Conservation (phyloP, 2,888 invertebrate species). For the Nephrocerus scutellatus region DNA sequence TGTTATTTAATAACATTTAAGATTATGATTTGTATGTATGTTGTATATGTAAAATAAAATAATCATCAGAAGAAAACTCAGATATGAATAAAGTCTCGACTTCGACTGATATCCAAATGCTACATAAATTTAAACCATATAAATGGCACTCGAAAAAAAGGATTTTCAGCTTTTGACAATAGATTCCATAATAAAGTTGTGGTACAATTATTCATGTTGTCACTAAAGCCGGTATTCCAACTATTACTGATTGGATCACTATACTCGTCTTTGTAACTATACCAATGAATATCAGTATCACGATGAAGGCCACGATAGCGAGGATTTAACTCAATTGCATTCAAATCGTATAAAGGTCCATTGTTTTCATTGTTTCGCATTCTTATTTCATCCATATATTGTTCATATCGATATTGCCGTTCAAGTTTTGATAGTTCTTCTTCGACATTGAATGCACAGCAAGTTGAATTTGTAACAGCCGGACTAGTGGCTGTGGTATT, state of each 20-base stretch:
- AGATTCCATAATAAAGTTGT: slow-evolving; percentile 34
- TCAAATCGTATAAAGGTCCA: slow-evolving; percentile 18
- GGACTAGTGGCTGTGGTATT: slow-evolving; percentile 7
- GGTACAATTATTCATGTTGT: slow-evolving; percentile 25
- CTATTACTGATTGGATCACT: too few relatives aligned
- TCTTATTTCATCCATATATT: slow-evolving; percentile 28
- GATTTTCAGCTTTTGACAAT: slow-evolving; percentile 29
- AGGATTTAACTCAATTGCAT: slow-evolving; percentile 14
- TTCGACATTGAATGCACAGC: slow-evolving; percentile 35
- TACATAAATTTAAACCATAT: slow-evolving; percentile 36
- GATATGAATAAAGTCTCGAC: neutral
- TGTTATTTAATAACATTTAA: too few relatives aligned
- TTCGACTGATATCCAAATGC: neutral
- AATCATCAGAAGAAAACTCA: too few relatives aligned
- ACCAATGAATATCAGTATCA: slow-evolving; percentile 26
- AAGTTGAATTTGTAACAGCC: slow-evolving; percentile 24
- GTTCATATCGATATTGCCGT: slow-evolving; percentile 34
- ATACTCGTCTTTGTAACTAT: slow-evolving; percentile 37
- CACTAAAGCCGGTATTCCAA: too few relatives aligned
- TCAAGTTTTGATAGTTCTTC: slow-evolving; percentile 38
- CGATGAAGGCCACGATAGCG: slow-evolving; percentile 18
- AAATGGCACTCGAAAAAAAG: slow-evolving; percentile 30
- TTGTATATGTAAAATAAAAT: too few relatives aligned
- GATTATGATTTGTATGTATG: too few relatives aligned
- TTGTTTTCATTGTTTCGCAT: slow-evolving; percentile 28